Evolutionary conservation across 2,888 invertebrate genomes (phyloP).

Genomic region (Epinotia brunnichana): DNA sequence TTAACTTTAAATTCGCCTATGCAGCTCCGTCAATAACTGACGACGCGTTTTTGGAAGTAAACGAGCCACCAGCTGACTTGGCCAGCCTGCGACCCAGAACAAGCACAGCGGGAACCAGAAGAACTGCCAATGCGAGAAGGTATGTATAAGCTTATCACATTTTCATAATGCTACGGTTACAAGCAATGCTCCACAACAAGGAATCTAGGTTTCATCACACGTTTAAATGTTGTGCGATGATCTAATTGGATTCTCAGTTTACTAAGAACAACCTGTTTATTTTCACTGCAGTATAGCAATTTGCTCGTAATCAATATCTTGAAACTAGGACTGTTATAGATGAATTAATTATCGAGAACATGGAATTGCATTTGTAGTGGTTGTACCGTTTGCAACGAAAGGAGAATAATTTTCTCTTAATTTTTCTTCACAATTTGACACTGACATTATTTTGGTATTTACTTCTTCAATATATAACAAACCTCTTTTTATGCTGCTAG

Average conservation of each 20-base stretch:
- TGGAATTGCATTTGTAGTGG: too few species aligned
- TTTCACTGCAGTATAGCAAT: slow-evolving; percentile 18
- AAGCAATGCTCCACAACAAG: slow-evolving; percentile 5
- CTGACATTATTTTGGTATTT: too few species aligned
- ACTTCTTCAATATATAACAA: too few species aligned
- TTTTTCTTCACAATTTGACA: too few species aligned
- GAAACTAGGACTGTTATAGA: not conserved
- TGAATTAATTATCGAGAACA: too few species aligned
- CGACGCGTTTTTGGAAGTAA: slow-evolving; percentile 76
- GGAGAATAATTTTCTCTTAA: too few species aligned
- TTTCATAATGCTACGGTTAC: not conserved
- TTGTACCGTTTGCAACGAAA: too few species aligned
- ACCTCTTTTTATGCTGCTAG: too few species aligned
- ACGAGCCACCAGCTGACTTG: slow-evolving; percentile 66
- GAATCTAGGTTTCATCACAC: not conserved
- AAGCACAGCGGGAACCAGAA: slow-evolving; percentile 74
- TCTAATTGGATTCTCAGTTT: not conserved
- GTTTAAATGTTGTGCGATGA: not conserved
- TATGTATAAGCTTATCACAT: slow-evolving; percentile 51
- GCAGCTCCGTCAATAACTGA: slow-evolving; percentile 71
- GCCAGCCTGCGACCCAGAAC: slow-evolving; percentile 72
- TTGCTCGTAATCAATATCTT: slow-evolving; percentile 5
- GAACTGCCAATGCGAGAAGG: slow-evolving; percentile 78
- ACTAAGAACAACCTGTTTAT: slow-evolving; percentile 1
- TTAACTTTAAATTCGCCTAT: not conserved